Base-by-base conservation (phyloP, 2,888 invertebrate genomes). In the Poecilus cupreus region DNA sequence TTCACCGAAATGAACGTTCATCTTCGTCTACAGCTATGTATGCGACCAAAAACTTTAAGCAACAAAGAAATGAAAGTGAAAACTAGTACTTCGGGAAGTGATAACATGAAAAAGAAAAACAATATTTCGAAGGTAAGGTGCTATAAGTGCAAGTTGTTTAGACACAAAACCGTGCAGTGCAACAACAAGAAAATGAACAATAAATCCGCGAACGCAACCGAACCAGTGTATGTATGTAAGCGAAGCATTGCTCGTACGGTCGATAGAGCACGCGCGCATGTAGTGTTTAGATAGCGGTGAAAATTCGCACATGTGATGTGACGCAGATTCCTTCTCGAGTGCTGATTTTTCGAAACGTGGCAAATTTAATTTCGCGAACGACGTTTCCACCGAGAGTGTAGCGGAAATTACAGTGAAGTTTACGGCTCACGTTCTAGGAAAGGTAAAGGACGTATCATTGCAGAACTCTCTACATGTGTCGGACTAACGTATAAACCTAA, bases 1-100 rank as follows among this genome's bases (percentile, higher is more conserved):
- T 84, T 85, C 85, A 24, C 24, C 51, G 75, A 8, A 54, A 24
- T 75, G 26, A 54, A 22, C 24, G 51, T 13, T 18, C 75, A 26
- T 46, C 51, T 2, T 13, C 54, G 54, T 16, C 49, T 13, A 74
- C n/a, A 8, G 76, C 54, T n/a, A 54, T 51, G 54, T 54, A 24
- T 16, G 51, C 49, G 54, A 76, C 51, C n/a, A n/a, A n/a, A n/a
- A n/a, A n/a, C n/a, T n/a, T n/a, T n/a, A n/a, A n/a, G n/a, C n/a
- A n/a, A n/a, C n/a, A n/a, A n/a, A n/a, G n/a, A n/a, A n/a, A n/a
- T n/a, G n/a, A n/a, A n/a, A n/a, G n/a, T n/a, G n/a, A 54, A 54
- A 3, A 39, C 11, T 24, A 13, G 43, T 16, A 76, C 24, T 8
- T 54, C 76, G 26, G 76, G 54, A 54, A 76, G 24, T 76, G 54